phyloP scores from a whole-genome alignment of 2,113 vertebrate species.

The Calyptommatus sinebrachiatus region DNA sequence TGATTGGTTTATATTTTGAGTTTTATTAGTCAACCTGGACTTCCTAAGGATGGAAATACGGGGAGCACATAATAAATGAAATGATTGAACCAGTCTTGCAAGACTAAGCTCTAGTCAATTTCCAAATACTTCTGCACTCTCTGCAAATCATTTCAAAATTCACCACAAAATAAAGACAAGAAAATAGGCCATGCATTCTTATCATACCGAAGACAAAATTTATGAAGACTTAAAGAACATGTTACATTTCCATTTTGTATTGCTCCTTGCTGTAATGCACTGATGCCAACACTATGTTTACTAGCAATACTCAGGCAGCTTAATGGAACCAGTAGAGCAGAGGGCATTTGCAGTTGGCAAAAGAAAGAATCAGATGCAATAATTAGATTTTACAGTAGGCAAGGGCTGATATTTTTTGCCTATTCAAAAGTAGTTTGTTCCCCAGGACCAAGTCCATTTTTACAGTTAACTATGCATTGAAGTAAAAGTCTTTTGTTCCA shows the following conservation, averaged over 20 bases:
- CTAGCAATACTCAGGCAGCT: background rate
- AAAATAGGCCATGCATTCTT: background rate
- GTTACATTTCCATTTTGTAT: background rate
- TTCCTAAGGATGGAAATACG: too few relatives aligned
- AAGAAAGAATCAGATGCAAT: too few relatives aligned
- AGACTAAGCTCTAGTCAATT: background rate
- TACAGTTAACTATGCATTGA: too few relatives aligned
- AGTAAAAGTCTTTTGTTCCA: too few relatives aligned
- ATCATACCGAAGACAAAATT: background rate
- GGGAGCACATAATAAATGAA: too few relatives aligned
- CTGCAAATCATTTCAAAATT: background rate
- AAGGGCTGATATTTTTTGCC: too few relatives aligned
- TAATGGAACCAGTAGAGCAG: background rate
- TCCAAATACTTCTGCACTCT: background rate
- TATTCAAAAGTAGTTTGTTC: too few relatives aligned
- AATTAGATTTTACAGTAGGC: too few relatives aligned
- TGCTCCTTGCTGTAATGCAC: background rate
- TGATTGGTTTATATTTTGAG: too few relatives aligned
- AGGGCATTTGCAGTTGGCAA: background rate
- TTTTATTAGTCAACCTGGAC: too few relatives aligned
- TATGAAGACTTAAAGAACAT: too few relatives aligned
- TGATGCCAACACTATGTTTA: background rate
- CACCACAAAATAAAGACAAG: background rate
- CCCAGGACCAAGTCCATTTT: too few relatives aligned
- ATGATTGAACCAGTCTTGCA: background rate